These are phyloP conservation scores for Enteromius mattozi DNA, from an alignment of 2,797 vertebrate species.

Conservation along the genomic window DNA sequence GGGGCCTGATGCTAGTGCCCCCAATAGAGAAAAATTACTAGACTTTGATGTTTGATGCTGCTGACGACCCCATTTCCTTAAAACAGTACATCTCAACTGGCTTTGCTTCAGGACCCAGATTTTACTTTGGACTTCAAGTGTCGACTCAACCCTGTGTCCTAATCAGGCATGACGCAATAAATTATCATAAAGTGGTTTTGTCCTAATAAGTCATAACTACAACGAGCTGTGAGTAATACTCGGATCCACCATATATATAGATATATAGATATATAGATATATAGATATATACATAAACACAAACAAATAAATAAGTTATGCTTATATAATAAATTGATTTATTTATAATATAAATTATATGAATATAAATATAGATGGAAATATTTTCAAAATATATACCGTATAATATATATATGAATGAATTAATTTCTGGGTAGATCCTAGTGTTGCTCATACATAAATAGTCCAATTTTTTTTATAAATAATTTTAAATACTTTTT, in stretches of 20 bases:
- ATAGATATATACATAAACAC: too few relatives aligned
- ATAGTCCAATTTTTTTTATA: too few relatives aligned
- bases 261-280: too few relatives aligned
- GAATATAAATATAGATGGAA: too few relatives aligned
- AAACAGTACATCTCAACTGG: not conserved
- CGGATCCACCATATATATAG: not conserved
- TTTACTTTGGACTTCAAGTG: slow-evolving; percentile 20
- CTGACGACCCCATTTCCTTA: slow-evolving; percentile 38
- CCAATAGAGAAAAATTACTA: slow-evolving; percentile 37
- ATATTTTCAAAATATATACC: too few relatives aligned
- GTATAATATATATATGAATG: too few relatives aligned
- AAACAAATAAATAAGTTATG: too few relatives aligned
- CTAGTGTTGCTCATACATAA: too few relatives aligned
- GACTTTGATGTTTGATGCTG: slow-evolving; percentile 55
- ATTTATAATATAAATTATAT: too few relatives aligned
- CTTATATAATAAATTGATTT: too few relatives aligned
- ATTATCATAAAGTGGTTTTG: not conserved
- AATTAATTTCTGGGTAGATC: too few relatives aligned
- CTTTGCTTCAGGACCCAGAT: slow-evolving; percentile 28
- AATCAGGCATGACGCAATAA: not conserved
- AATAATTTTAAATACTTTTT: too few relatives aligned
- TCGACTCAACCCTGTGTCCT: not conserved
- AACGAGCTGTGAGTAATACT: not conserved
- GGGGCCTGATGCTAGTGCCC: slow-evolving; percentile 55
- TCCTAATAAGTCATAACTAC: not conserved